Percentiles rank a stretch among this genome's conserved stretches.
phyloP scores from a whole-genome alignment of 2,888 invertebrate species.

The Hydroisotoma schaefferi region DNA sequence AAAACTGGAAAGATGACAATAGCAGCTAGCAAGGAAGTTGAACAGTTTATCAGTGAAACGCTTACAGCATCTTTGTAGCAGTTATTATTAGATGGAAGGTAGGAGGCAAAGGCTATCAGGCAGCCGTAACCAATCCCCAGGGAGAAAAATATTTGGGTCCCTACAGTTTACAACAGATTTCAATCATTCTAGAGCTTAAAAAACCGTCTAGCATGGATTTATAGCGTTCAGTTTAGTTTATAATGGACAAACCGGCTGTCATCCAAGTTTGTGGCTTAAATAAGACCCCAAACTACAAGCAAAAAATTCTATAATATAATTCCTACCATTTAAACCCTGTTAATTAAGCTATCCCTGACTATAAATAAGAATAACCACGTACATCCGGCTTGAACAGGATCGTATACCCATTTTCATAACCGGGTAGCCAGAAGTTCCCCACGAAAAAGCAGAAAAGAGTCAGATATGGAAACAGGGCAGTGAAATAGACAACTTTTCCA shows the following conservation, averaged over 20 bases:
- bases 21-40: constrained; percentile 28
- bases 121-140: constrained; percentile 26
- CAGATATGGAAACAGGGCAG: constrained; percentile 89
- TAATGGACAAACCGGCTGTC: too few relatives aligned
- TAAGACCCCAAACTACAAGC: not conserved
- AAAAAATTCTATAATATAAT: too few relatives aligned
- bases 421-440: not conserved
- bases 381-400: constrained; percentile 27
- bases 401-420: constrained; percentile 15
- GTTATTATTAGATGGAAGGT: constrained; percentile 22
- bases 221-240: too few relatives aligned
- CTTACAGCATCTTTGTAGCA: constrained; percentile 25
- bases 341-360: too few relatives aligned
- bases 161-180: constrained; percentile 26
- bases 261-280: not conserved
- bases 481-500: constrained; percentile 69
- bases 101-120: constrained; percentile 29
- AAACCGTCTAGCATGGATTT: too few relatives aligned
- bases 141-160: constrained; percentile 36
- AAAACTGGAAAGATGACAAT: constrained; percentile 29
- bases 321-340: too few relatives aligned
- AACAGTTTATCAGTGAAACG: constrained; percentile 27
- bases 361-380: too few relatives aligned
- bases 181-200: not conserved
- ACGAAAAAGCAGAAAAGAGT: constrained; percentile 4